Conservation (phyloP, 2,797 vertebrate genomes). For the Eulemur mongoz region DNA sequence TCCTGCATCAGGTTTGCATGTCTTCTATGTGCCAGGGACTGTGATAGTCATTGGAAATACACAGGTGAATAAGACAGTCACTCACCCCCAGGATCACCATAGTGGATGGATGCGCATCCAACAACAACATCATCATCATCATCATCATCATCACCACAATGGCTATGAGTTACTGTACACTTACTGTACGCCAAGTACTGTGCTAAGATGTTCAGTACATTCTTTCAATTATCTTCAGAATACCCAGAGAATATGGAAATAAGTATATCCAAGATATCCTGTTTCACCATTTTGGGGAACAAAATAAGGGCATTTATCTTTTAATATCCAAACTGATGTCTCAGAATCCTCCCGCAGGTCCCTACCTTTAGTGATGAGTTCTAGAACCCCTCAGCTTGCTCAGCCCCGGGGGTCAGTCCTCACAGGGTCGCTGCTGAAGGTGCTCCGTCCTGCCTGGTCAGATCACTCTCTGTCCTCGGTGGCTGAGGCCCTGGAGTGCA, state of each 20-base stretch:
- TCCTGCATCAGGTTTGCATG: neutral
- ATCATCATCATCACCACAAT: neutral
- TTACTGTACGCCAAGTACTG: neutral
- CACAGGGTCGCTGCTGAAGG: neutral
- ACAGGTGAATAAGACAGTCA: neutral
- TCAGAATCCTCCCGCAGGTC: neutral
- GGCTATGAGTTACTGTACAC: neutral
- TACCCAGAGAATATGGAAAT: neutral
- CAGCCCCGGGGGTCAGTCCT: neutral
- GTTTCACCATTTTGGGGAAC: neutral
- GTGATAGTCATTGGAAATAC: neutral
- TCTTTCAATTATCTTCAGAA: neutral
- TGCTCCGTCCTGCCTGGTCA: neutral
- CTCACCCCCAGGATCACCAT: too few species aligned
- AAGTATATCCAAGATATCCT: neutral
- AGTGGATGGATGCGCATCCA: neutral
- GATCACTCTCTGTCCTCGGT: neutral
- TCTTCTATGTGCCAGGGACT: neutral
- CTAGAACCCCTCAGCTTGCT: neutral
- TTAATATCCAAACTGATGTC: neutral
- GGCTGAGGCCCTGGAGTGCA: neutral
- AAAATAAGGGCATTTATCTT: neutral
- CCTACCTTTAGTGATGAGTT: neutral
- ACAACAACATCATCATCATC: neutral
- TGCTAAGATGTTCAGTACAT: neutral